Evolutionary conservation across 2,888 invertebrate species (phyloP).

Genomic region (Coenonympha arcania): DNA sequence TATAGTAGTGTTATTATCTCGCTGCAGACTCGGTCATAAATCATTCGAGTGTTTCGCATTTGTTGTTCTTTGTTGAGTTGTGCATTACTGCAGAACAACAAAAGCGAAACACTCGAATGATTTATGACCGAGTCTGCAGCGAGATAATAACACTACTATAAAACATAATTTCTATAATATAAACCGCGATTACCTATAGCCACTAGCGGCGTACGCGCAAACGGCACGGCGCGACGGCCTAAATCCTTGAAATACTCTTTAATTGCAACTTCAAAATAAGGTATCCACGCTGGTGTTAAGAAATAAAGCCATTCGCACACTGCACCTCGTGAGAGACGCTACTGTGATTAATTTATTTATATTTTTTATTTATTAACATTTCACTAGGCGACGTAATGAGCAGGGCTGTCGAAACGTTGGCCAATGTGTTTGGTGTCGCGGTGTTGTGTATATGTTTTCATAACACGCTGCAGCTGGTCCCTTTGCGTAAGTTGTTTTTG

Average conservation of each 20-base stretch:
- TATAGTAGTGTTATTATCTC: too few relatives aligned
- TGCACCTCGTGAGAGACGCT: constrained; percentile 37
- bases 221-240: constrained; percentile 35
- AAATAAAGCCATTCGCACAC: constrained; percentile 45
- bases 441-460: constrained; percentile 49
- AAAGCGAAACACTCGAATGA: too few relatives aligned
- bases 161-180: too few relatives aligned
- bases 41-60: too few relatives aligned
- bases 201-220: constrained; percentile 29
- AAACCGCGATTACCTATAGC: background rate
- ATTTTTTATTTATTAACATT: constrained; percentile 2
- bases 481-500: constrained; percentile 54
- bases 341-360: constrained; percentile 20
- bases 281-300: constrained; percentile 27
- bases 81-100: too few relatives aligned
- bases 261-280: constrained; percentile 54
- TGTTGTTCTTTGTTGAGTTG: too few relatives aligned
- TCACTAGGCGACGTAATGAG: constrained; percentile 9
- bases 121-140: too few relatives aligned
- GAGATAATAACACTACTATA: too few relatives aligned
- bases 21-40: too few relatives aligned
- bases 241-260: constrained; percentile 57
- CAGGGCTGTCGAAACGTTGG: constrained; percentile 14
- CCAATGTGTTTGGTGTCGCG: constrained; percentile 34
- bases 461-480: constrained; percentile 51